Evolutionary conservation across 1,140 invertebrate genomes (phyloP), one percentile per base, ranked within the genome.

Genomic region (Leptopilina clavipes): DNA sequence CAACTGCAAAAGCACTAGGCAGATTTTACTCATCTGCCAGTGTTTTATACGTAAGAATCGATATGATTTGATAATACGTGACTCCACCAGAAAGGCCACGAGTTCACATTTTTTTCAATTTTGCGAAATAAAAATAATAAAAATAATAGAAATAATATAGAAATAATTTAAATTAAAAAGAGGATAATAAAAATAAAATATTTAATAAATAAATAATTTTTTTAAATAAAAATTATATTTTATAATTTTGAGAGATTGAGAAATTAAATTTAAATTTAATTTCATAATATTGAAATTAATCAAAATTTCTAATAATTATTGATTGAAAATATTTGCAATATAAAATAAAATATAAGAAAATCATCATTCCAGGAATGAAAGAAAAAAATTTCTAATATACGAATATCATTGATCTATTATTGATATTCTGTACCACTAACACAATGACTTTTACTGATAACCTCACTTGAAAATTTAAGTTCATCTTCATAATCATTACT

Each of bases 21-120:
- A 65, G 48, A 52, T 52, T 52, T 52, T 52, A 52, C 48, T 52
- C 48, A 52, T 52, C 48, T 52, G 48, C 12, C 48, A 52, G 48
- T 48, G 12, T 52, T 52, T 17, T 52, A 52, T 17, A 52, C n/a
- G 17, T 52, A 52, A 52, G 14, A 52, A 52, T 52, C 48, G 48
- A 52, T 52, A 17, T n/a, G 14, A 52, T 45, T 45, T 45, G 44
- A 45, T 45, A 31, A 31, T 31, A 40, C 7, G 44, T 52, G 48
- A 17, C 14, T 52, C n/a, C 48, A 52, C n/a, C n/a, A 52, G 14
- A 52, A 17, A 52, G n/a, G 48, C 14, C 48, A 52, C 14, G 17
- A 52, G 14, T 52, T 52, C n/a, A 17, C 3, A 3, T 40, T 8
- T 40, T 40, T 31, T 31, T 2, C 5, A 31, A 31, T 31, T 31